Evolutionary conservation across 2,797 vertebrate genomes (phyloP), one percentile per base, ranked within the genome.

Genomic region (Brachyrhaphis roseni): DNA sequence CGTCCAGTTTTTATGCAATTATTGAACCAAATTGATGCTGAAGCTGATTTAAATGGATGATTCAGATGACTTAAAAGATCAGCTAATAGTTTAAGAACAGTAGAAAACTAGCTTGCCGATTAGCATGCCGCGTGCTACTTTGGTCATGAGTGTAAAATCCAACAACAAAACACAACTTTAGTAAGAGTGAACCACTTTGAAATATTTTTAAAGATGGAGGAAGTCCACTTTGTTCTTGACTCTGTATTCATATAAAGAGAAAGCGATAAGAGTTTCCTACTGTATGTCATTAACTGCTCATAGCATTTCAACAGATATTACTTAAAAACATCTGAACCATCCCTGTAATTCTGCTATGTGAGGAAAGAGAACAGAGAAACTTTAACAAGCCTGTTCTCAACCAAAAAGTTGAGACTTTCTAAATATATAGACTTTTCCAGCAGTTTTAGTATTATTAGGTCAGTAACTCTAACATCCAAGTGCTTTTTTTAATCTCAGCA

Each of bases 1-100:
- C 49, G 82, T 88, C 84, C 90, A 84, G 88, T 64, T 82, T 90
- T 93, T 93, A 95, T 95, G 93, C 94, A 96, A 95, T 2, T 71
- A 92, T 91, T 76, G 7, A 83, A 85, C 84, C 84, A n/a, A 86
- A 89, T 78, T 59, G 31, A 84, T 85, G 76, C 76, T 4, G 55
- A 81, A 45, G 18, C 47, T 3, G 57, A 83, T 62, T 62, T 62
- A 62, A 16, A 36, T 62, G 59, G 57, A 34, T 62, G 28, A 5
- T 18, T 62, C 55, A 57, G 55, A 59, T 31, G 4, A 13, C 7
- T 36, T 20, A 20, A 64, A 64, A 36, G 16, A 64, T 64, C 15
- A 36, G 15, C 2, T 20, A 36, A 39, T 4, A 66, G 59, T 62
- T 62, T 18, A 62, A 28, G 13, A 15, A 62, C 59, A 34, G 31